Conservation (phyloP, 2,797 vertebrate genomes). For the Hyperoplus immaculatus region DNA sequence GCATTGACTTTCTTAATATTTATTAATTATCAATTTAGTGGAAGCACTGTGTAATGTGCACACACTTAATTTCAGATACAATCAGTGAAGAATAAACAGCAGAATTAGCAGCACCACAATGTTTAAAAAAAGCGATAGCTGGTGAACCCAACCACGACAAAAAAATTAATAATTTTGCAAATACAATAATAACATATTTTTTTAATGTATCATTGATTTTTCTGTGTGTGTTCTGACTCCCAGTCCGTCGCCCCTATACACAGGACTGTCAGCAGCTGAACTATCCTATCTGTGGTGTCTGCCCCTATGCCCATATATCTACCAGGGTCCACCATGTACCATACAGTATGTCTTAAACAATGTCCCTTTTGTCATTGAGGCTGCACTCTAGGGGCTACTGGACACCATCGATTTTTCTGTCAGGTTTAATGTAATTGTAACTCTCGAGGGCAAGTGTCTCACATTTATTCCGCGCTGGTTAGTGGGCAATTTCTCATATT, state of each 20-base stretch:
- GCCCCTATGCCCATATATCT: conserved; percentile 70
- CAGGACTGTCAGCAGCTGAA: conserved; percentile 50
- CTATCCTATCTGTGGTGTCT: conserved; percentile 70
- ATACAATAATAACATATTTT: neutral
- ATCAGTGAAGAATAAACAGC: neutral
- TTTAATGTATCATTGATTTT: conserved; percentile 11
- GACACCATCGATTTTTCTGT: conserved; percentile 12
- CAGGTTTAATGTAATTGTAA: conserved; percentile 32
- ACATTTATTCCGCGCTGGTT: conserved; percentile 1
- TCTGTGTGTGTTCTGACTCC: conserved; percentile 35
- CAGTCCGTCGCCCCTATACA: conserved; percentile 44
- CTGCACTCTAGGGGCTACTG: neutral
- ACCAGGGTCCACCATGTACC: conserved; percentile 36
- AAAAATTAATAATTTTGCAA: neutral
- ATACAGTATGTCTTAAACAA: conserved; percentile 43
- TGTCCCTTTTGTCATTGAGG: conserved; percentile 38
- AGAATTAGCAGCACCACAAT: neutral
- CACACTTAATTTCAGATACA: neutral
- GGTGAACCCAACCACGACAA: neutral
- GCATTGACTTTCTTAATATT: neutral
- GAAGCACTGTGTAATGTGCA: neutral
- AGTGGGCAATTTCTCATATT: conserved; percentile 14
- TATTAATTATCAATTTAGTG: neutral
- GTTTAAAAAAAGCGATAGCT: neutral
- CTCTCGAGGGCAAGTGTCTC: conserved; percentile 2